Conservation (phyloP, 2,797 vertebrate species). For the Hydrophis major region DNA sequence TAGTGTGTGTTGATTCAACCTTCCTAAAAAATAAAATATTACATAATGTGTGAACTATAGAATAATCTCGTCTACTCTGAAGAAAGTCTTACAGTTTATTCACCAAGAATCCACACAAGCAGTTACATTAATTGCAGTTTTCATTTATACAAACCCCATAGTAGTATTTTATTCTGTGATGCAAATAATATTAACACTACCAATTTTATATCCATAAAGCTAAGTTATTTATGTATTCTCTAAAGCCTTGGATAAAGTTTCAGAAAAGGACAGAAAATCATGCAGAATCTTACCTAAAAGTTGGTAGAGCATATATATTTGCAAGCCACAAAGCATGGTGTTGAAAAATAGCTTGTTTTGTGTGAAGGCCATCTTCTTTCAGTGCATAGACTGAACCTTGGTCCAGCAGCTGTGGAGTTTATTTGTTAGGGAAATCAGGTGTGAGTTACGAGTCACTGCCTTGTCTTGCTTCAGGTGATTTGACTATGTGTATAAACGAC, state of each 20-base stretch:
- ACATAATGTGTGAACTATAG: no score
- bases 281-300: slow-evolving; percentile 73
- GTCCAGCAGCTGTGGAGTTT: slow-evolving; percentile 70
- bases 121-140: not conserved
- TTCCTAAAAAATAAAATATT: not conserved
- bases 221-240: slow-evolving; percentile 26
- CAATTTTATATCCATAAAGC: slow-evolving; percentile 44
- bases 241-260: not conserved
- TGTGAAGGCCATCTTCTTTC: slow-evolving; percentile 53
- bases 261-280: slow-evolving; percentile 15
- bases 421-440: slow-evolving; percentile 80
- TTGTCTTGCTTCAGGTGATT: slow-evolving; percentile 73
- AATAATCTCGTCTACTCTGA: not conserved
- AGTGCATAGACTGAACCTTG: slow-evolving; percentile 22
- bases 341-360: slow-evolving; percentile 79
- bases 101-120: not conserved
- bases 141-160: not conserved
- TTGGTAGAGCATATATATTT: slow-evolving; percentile 60
- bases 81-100: not conserved
- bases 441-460: slow-evolving; percentile 70
- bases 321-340: slow-evolving; percentile 61
- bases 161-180: not conserved
- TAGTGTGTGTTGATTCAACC: not conserved
- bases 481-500: slow-evolving; percentile 79
- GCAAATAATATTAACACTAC: not conserved